These are phyloP conservation scores for Sebastes diploproa DNA, from an alignment of 2,797 vertebrate species.

Conservation along the genomic window DNA sequence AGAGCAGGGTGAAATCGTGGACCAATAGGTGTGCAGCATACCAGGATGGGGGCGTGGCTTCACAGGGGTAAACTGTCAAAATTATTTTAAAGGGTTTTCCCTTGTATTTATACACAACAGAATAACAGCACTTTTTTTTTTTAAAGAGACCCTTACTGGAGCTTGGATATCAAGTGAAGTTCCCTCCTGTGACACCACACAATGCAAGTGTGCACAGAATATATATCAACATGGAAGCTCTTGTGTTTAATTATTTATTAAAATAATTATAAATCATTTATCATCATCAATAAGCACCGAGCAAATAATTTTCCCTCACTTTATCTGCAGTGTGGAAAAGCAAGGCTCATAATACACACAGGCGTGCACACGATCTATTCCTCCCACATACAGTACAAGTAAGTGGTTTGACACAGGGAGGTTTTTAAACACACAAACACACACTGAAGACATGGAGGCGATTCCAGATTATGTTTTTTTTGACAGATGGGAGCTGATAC, in stretches of 20 bases:
- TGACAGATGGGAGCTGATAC: conserved; percentile 60
- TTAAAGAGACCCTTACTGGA: conserved; percentile 62
- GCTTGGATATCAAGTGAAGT: background rate
- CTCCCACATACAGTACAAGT: conserved; percentile 70
- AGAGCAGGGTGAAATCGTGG: conserved; percentile 78
- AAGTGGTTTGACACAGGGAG: conserved; percentile 51
- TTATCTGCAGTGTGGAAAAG: conserved; percentile 43
- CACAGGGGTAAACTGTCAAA: conserved; percentile 94
- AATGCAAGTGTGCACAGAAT: conserved; percentile 34
- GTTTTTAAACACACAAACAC: conserved; percentile 54
- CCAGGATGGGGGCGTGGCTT: conserved; percentile 81
- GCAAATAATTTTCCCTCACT: conserved; percentile 50
- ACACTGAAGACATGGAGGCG: conserved; percentile 58
- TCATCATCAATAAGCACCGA: conserved; percentile 69
- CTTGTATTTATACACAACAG: conserved; percentile 82
- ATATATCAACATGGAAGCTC: conserved; percentile 58
- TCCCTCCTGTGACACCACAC: background rate
- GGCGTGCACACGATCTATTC: conserved; percentile 61
- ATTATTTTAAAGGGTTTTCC: conserved; percentile 95
- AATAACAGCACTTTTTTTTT: conserved; percentile 53
- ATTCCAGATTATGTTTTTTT: conserved; percentile 56
- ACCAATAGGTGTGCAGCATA: conserved; percentile 81
- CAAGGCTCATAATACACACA: conserved; percentile 39
- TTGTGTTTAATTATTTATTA: conserved; percentile 72
- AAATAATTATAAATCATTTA: conserved; percentile 74